Percentiles rank a stretch among this genome's conserved stretches.
Conservation (phyloP, 2,113 vertebrate species). For the Catharus minimus region DNA sequence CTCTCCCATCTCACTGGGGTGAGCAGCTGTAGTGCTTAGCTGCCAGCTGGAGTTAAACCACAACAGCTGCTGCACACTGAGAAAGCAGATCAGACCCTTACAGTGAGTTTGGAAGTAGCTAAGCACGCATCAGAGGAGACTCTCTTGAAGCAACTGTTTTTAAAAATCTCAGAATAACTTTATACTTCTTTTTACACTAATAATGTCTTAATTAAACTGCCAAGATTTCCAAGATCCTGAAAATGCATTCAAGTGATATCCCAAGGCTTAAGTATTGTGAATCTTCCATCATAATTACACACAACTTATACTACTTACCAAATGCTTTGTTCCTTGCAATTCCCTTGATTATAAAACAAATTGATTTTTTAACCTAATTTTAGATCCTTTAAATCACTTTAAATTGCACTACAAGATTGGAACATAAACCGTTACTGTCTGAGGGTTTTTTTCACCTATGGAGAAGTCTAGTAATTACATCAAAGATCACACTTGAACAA, state of each 20-base stretch:
- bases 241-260: neutral
- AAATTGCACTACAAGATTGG: neutral
- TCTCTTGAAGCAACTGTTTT: neutral
- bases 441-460: neutral
- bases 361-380: slow-evolving; percentile 12
- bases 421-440: neutral
- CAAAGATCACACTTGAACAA: neutral
- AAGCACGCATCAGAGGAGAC: neutral
- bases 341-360: neutral
- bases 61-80: neutral
- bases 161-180: neutral
- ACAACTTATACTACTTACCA: neutral
- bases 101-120: neutral
- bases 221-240: neutral
- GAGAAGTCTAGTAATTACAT: neutral
- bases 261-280: neutral
- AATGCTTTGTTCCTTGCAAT: slow-evolving; percentile 5
- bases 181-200: neutral
- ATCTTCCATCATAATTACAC: neutral
- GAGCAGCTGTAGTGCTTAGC: neutral
- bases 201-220: neutral
- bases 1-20: neutral
- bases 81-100: neutral
- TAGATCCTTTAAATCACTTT: neutral
- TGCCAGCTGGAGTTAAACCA: neutral